Percentiles rank a stretch among this genome's conserved stretches.
phyloP scores from a whole-genome alignment of 2,797 vertebrate genomes.

The Danio aesculapii region DNA sequence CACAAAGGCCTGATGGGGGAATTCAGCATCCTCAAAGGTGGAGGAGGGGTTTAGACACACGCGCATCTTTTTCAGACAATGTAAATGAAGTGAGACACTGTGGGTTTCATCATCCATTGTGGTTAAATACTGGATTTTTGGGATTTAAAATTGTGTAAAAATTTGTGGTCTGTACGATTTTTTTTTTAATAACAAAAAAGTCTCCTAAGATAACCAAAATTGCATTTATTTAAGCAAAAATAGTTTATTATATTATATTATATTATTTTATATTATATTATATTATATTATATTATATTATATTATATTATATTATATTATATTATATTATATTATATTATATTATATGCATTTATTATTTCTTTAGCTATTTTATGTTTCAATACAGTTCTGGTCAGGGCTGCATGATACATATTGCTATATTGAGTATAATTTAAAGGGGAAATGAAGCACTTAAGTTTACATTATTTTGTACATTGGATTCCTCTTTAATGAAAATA shows the following conservation, averaged over 20 bases:
- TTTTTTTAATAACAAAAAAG: not conserved
- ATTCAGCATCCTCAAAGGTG: slow-evolving; percentile 18
- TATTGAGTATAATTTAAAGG: too few species aligned
- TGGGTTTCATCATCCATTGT: not conserved
- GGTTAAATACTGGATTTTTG: not conserved
- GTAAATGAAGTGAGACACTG: not conserved
- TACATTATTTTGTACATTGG: too few species aligned
- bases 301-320: too few species aligned
- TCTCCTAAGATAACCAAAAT: not conserved
- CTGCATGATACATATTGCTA: too few species aligned
- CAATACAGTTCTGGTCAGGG: too few species aligned
- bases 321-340: too few species aligned
- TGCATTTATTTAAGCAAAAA: not conserved
- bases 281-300: too few species aligned
- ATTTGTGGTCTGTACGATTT: not conserved
- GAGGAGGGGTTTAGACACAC: slow-evolving; percentile 27
- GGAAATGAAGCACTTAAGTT: too few species aligned
- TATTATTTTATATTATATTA: too few species aligned
- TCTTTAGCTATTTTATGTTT: not conserved
- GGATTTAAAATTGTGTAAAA: not conserved
- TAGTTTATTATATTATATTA: too few species aligned
- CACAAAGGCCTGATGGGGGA: slow-evolving; percentile 28
- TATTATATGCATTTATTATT: too few species aligned
- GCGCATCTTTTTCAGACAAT: slow-evolving; percentile 8
- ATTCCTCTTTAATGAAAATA: too few species aligned